Base-by-base conservation (phyloP, 2,888 invertebrate genomes). In the Drosophila flavopinicola region DNA sequence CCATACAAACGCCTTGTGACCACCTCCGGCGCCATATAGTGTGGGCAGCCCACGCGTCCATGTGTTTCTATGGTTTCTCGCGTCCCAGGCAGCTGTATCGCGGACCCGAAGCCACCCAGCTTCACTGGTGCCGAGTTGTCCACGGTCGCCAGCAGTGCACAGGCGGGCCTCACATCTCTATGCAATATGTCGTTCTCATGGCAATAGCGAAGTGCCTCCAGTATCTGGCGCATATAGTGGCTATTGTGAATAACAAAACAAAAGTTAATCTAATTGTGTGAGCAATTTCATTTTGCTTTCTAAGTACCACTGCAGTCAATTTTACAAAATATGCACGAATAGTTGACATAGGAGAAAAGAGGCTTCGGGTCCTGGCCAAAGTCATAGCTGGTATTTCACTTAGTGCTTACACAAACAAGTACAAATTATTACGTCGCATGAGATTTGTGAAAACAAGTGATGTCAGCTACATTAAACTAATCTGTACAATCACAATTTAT, bases 111-210 rank as follows among this genome's bases (percentile, higher is more conserved):
- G 9, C 99, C 99, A 23, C 99, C 98, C 52, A 99, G 93, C 91
- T 99, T 99, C 79, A 99, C 96, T 1, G 99, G 99, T 27, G 99
- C 99, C 45, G 98, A 99, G 92, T 99, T 99, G 91, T 99, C 99
- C 78, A 97, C 95, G 54, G 97, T 98, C 32, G 99, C 98, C 60
- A 99, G 92, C 45, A 99, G 93, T 47, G 99, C 97, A 92, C 98
- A 99, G 89, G 99, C 99, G 7, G 99, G 99, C 86, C 99, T 95
- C 78, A 99, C 95, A 92, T 99, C 99, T 68, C 99, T 94, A 91
- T 99, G 99, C 85, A 99, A 96, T 84, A 99, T 98, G 92, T 98
- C 97, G 91, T 98, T 98, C 91, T 98, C 98, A 92, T 99, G 99
- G 91, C 99, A 99, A 93, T 99, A 99, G 85, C 97, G 94, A 49